Base-by-base conservation (phyloP, 2,888 invertebrate genomes). In the Drosophila formosana region DNA sequence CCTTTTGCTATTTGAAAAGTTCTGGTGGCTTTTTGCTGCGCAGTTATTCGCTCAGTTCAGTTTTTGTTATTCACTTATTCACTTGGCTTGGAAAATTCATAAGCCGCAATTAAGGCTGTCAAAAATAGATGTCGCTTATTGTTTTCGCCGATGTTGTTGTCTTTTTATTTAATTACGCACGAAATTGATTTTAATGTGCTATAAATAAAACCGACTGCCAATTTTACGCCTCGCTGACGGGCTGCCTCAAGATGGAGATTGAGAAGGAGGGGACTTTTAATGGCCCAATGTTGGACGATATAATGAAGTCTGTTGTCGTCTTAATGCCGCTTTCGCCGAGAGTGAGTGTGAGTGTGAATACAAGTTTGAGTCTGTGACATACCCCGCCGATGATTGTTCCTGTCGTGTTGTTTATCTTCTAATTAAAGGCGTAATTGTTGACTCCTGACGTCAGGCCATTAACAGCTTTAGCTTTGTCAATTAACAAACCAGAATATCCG, bases 101-200 rank as follows among this genome's bases (percentile, higher is more conserved):
- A 72, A 77, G 75, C 73, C 62, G 49, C 73, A 72, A 72, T 75
- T 69, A 66, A 56, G 57, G 39, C 56, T 57, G 75, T 51, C 78
- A 47, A 72, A 82, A 83, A 82, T 82, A 83, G 83, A 80, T 63
- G 57, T 37, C 28, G 25, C 37, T 32, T 41, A 50, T 75, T 57
- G 46, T 46, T 37, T 39, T 60, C 39, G n/a, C 25, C n/a, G 26
- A 26, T 57, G 56, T 45, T 65, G 52, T 64, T 78, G 64, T 49
- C 30, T 41, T 69, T 52, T 68, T 53, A 76, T 80, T 84, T 74
- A 82, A 84, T 84, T 82, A 84, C 78, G 82, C 72, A 72, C 72
- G 68, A 85, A 84, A 82, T 87, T 87, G 88, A 87, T 82, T 84
- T 86, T 78, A 85, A 87, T 85, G 76, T 63, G 80, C 88, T 84